phyloP scores from a whole-genome alignment of 2,888 invertebrate species.

The Tricholauxania praeusta region DNA sequence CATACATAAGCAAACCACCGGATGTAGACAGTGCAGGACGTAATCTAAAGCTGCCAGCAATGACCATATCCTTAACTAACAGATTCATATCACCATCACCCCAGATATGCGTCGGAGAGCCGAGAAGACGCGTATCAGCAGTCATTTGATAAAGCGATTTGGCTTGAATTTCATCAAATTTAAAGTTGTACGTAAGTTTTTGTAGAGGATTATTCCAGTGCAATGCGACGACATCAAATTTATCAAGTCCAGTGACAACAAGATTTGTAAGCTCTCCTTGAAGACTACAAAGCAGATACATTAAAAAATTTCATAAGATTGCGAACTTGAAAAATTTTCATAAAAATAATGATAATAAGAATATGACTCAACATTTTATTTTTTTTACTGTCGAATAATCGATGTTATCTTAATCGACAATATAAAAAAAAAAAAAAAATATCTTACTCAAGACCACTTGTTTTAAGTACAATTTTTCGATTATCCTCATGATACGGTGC shows the following conservation, averaged over 20 bases:
- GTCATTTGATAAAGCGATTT: slow-evolving; percentile 54
- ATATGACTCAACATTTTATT: no score
- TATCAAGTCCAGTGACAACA: slow-evolving; percentile 54
- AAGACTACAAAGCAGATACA: slow-evolving; percentile 23
- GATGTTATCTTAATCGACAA: neutral
- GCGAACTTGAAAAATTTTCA: neutral
- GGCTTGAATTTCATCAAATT: slow-evolving; percentile 53
- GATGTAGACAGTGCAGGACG: slow-evolving; percentile 48
- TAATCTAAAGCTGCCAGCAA: slow-evolving; percentile 55
- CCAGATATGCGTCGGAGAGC: slow-evolving; percentile 43
- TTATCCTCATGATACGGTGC: slow-evolving; percentile 56
- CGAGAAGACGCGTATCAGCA: slow-evolving; percentile 45
- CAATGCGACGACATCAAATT: slow-evolving; percentile 56
- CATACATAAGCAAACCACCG: slow-evolving; percentile 49
- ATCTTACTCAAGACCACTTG: slow-evolving; percentile 50
- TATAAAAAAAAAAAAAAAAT: neutral
- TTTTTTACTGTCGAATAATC: neutral
- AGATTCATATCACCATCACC: slow-evolving; percentile 56
- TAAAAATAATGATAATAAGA: neutral
- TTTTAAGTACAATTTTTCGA: slow-evolving; percentile 43
- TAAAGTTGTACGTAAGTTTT: slow-evolving; percentile 57
- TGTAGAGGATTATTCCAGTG: slow-evolving; percentile 54
- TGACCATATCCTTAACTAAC: slow-evolving; percentile 51
- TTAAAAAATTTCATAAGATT: neutral
- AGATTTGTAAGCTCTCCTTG: slow-evolving; percentile 56